Percentiles rank a stretch among this genome's conserved stretches.
These are phyloP conservation scores for Dunckerocampus dactyliophorus DNA, from an alignment of 2,113 vertebrate genomes.

Conservation along the genomic window DNA sequence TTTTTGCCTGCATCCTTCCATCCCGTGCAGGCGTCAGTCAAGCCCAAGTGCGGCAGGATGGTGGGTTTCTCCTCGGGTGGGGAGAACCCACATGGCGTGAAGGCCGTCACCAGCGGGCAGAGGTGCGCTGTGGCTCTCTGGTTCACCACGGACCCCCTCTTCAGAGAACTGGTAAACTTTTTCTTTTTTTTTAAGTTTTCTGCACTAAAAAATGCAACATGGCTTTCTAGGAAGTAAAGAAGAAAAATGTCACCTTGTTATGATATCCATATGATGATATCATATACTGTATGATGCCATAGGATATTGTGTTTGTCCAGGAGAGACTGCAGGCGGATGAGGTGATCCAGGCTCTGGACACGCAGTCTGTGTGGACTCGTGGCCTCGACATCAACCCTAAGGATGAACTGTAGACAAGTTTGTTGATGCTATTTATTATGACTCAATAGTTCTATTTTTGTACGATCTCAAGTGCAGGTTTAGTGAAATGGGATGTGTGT, in stretches of 20 bases:
- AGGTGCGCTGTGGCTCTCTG: constrained; percentile 90
- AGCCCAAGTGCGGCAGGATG: constrained; percentile 90
- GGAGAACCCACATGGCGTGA: constrained; percentile 94
- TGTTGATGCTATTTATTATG: constrained; percentile 82
- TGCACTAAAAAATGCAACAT: not conserved
- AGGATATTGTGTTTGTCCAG: constrained; percentile 57
- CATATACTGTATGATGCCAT: too few relatives aligned
- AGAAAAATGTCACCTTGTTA: not conserved
- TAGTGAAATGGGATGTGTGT: constrained; percentile 19
- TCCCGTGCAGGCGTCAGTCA: constrained; percentile 82
- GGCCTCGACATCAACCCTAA: constrained; percentile 85
- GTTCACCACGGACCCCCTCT: constrained; percentile 92
- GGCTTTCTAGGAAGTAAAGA: not conserved
- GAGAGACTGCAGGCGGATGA: constrained; percentile 94
- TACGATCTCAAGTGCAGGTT: constrained; percentile 77
- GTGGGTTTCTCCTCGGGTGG: constrained; percentile 94
- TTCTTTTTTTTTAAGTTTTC: too few relatives aligned
- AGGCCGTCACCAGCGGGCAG: constrained; percentile 89
- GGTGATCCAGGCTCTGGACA: constrained; percentile 82
- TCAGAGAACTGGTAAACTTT: constrained; percentile 87
- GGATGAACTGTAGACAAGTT: constrained; percentile 83
- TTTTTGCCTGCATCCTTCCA: not conserved
- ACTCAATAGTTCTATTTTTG: constrained; percentile 84
- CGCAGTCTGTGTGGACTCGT: constrained; percentile 64
- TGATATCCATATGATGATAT: too few relatives aligned